Percentiles rank a stretch among this genome's conserved stretches.
phyloP scores from a whole-genome alignment of 2,113 vertebrate species.

The Lampris incognitus region DNA sequence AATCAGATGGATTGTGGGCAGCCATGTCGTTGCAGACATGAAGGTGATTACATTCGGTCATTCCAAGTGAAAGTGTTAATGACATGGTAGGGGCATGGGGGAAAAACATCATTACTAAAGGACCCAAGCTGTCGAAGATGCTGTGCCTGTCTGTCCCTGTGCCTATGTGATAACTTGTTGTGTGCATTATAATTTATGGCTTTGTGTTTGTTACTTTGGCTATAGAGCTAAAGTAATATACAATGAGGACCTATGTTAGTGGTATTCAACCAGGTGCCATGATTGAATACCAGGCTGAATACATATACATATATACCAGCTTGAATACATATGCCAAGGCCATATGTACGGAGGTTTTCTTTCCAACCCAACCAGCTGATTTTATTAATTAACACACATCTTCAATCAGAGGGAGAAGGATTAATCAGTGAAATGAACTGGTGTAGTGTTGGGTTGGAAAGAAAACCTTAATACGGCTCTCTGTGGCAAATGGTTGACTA shows the following conservation, averaged over 20 bases:
- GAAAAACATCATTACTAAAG: constrained; percentile 44
- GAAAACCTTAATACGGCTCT: too few relatives aligned
- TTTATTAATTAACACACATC: too few relatives aligned
- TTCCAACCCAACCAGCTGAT: too few relatives aligned
- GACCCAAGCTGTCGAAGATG: constrained; percentile 37
- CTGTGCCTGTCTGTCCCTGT: constrained; percentile 38
- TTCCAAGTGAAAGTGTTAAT: constrained; percentile 79
- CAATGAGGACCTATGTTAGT: background rate
- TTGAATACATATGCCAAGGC: too few relatives aligned
- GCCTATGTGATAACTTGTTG: constrained; percentile 25
- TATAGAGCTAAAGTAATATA: background rate
- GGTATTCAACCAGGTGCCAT: too few relatives aligned
- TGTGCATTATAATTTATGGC: constrained; percentile 16
- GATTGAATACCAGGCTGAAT: too few relatives aligned
- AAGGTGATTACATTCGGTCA: constrained; percentile 75
- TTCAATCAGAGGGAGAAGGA: too few relatives aligned
- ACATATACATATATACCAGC: too few relatives aligned
- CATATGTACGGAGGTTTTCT: too few relatives aligned
- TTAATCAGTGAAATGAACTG: too few relatives aligned
- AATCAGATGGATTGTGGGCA: constrained; percentile 65
- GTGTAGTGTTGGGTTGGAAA: too few relatives aligned
- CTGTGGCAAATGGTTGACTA: too few relatives aligned
- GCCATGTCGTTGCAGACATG: constrained; percentile 84
- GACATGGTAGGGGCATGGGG: constrained; percentile 58
- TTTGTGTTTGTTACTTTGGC: background rate